These are phyloP conservation scores for Thalassoma bifasciatum DNA, from an alignment of 2,113 vertebrate species.

Conservation along the genomic window DNA sequence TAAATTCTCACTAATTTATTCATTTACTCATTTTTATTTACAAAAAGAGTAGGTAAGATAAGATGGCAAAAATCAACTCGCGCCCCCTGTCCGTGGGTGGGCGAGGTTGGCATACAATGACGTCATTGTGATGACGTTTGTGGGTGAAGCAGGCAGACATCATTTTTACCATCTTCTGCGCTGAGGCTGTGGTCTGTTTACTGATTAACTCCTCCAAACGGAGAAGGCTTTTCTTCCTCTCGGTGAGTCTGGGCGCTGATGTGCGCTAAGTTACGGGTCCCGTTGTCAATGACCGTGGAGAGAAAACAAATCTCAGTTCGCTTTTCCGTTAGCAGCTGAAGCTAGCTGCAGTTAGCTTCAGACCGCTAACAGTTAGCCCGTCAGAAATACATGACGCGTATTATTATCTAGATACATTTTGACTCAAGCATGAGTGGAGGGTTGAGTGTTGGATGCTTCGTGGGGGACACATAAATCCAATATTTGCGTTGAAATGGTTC, in stretches of 20 bases:
- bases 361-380: constrained; percentile 3
- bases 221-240: constrained; percentile 25
- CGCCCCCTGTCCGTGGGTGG: constrained; percentile 42
- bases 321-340: background rate
- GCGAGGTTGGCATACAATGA: background rate
- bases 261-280: background rate
- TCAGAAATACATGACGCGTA: accelerated
- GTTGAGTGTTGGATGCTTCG: accelerated
- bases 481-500: background rate
- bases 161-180: constrained; percentile 6
- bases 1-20: too few species aligned
- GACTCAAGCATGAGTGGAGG: accelerated
- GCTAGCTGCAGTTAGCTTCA: constrained; percentile 5
- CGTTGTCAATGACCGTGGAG: background rate
- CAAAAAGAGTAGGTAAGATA: too few species aligned
- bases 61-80: background rate
- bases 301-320: accelerated
- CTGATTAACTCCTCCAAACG: constrained; percentile 23
- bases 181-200: constrained; percentile 23
- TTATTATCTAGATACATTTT: accelerated
- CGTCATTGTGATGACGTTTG: constrained; percentile 18
- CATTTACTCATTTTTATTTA: too few species aligned
- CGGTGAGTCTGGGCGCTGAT: constrained; percentile 52
- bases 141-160: constrained; percentile 5
- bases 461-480: accelerated